Base-by-base conservation (phyloP, 2,113 vertebrate species). In the Microcebus murinus region DNA sequence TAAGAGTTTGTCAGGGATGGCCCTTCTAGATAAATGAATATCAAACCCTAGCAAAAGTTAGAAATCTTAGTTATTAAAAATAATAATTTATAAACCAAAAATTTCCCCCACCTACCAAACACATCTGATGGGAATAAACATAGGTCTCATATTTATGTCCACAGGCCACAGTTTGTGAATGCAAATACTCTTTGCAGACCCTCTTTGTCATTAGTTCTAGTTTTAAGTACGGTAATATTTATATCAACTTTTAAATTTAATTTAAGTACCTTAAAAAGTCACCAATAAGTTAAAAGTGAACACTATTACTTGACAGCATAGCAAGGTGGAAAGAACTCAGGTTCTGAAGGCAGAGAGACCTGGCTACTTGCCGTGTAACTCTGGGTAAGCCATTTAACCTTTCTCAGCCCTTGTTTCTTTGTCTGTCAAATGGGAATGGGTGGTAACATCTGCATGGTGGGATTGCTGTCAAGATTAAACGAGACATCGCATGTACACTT, bases 401-500 rank as follows among this genome's bases (percentile, higher is more conserved):
- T 74, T 73, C 48, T 55, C 21, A 42, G 89, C 34, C 45, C 71
- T 48, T 5, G 25, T 20, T 52, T 50, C 50, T 21, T 45, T 70
- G 15, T 27, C 45, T 83, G 23, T 27, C 21, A 63, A 36, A 68
- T 23, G 29, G 80, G 50, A 14, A 17, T 0, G 0, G 25, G 55
- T 6, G 13, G 15, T 39, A 67, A 18, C 9, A 17, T 68, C 68
- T 12, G 55, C 18, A 10, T 3, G 39, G 50, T 11, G 81, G 21
- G 52, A 29, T 39, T 61, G 17, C 2, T 57, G 45, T 20, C 4
- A 0, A 57, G 42, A n/a, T 29, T 71, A 73, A 31, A 36, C 0
- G 25, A 82, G 14, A 34, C 0, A 9, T 0, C 1, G 8, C 2
- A 18, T 1, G 4, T 0, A 1, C 18, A 39, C 52, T 29, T 17